Conservation (phyloP, 2,888 invertebrate genomes). For the Acleris cristana region DNA sequence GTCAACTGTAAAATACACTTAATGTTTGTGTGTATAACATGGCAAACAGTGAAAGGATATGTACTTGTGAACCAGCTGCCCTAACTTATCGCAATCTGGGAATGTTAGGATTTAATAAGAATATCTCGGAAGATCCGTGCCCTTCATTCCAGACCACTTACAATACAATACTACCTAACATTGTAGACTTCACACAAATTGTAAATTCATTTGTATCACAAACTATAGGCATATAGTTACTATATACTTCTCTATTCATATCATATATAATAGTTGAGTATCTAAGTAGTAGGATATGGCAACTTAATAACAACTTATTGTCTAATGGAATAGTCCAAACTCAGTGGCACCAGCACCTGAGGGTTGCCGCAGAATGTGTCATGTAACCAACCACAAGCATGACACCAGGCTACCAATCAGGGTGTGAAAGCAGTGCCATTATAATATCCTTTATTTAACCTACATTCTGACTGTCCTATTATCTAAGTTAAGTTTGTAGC, state of each 20-base stretch:
- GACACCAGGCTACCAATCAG: background rate
- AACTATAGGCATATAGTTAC: constrained; percentile 77
- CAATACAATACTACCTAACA: constrained; percentile 37
- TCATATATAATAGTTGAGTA: constrained; percentile 77
- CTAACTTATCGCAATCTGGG: constrained; percentile 7
- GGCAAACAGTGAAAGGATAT: constrained; percentile 22
- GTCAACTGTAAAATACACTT: constrained; percentile 22
- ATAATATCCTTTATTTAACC: too few species aligned
- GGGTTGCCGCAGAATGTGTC: constrained; percentile 26
- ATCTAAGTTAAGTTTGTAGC: too few species aligned
- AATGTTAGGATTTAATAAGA: constrained; percentile 16
- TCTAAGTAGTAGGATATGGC: constrained; percentile 82
- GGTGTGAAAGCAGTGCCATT: too few species aligned
- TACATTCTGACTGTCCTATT: background rate
- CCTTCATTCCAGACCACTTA: constrained; percentile 6
- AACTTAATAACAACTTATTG: constrained; percentile 82
- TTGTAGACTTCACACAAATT: constrained; percentile 73
- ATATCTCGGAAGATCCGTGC: background rate
- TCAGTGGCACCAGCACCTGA: constrained; percentile 43
- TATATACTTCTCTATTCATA: constrained; percentile 74
- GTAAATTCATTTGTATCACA: constrained; percentile 82
- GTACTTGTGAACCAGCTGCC: constrained; percentile 16
- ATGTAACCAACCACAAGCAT: constrained; percentile 24
- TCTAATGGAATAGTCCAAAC: constrained; percentile 76
- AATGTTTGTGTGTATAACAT: background rate